phyloP scores from a whole-genome alignment of 2,113 vertebrate species.

The Sorex araneus region DNA sequence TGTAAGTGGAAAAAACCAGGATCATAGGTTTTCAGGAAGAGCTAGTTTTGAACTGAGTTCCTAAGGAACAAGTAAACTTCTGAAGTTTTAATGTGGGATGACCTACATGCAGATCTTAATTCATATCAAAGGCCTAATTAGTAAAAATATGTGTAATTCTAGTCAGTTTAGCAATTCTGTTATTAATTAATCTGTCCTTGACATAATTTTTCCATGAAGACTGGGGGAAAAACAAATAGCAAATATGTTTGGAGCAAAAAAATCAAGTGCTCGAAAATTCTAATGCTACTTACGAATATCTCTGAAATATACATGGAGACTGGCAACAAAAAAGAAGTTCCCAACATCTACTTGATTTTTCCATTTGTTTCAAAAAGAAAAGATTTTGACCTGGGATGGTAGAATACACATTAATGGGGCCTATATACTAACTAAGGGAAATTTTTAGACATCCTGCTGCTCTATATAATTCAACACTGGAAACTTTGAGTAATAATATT shows the following conservation, averaged over 20 bases:
- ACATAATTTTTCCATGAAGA: slow-evolving; percentile 17
- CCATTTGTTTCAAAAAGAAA: background rate
- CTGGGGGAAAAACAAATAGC: background rate
- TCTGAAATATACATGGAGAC: background rate
- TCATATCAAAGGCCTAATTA: background rate
- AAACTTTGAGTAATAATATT: background rate
- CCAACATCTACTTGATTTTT: background rate
- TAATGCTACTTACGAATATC: background rate
- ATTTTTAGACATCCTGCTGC: background rate
- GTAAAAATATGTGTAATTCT: background rate
- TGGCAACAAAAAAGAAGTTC: slow-evolving; percentile 25
- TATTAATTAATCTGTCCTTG: background rate
- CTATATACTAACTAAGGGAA: background rate
- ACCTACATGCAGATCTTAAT: no score
- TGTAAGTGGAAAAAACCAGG: background rate
- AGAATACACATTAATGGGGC: background rate
- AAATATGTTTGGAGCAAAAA: slow-evolving; percentile 24
- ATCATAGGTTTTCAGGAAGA: background rate
- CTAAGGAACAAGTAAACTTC: no score
- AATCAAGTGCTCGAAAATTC: background rate
- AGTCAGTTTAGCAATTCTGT: background rate
- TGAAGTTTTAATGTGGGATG: background rate
- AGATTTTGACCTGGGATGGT: background rate
- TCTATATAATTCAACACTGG: background rate
- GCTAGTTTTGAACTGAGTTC: background rate